These are phyloP conservation scores for Chelonoidis abingdonii DNA, from an alignment of 2,113 vertebrate genomes.

Conservation along the genomic window DNA sequence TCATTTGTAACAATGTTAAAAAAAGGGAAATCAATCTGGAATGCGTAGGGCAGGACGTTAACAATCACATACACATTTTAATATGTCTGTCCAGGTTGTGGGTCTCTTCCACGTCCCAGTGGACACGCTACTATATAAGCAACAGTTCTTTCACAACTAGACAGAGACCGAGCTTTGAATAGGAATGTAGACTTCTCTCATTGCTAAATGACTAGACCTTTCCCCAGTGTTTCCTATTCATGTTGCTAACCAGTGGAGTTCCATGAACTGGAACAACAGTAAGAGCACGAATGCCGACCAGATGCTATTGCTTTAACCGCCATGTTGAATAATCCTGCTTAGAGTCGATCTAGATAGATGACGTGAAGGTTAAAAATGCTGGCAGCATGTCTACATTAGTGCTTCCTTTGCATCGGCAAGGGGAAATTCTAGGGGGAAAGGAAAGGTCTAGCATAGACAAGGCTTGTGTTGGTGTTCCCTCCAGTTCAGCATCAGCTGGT, in stretches of 20 bases:
- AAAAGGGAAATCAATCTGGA: not conserved
- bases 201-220: not conserved
- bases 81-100: not conserved
- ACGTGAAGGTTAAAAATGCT: not conserved
- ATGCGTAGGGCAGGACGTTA: conserved; percentile 22
- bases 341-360: not conserved
- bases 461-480: too few species aligned
- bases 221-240: fast-evolving
- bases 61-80: not conserved
- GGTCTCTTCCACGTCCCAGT: fast-evolving
- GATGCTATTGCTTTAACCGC: not conserved
- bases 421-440: not conserved
- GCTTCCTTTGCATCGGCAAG: not conserved
- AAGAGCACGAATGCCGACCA: not conserved
- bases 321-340: not conserved
- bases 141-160: fast-evolving
- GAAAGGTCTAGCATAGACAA: not conserved
- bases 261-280: not conserved
- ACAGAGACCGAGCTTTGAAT: fast-evolving
- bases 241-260: not conserved
- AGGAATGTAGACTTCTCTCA: not conserved
- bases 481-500: not conserved
- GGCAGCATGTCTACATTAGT: not conserved
- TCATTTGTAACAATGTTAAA: conserved; percentile 36
- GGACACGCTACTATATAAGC: fast-evolving